These are phyloP conservation scores for Sericinus montela DNA, from an alignment of 2,888 invertebrate species.

Conservation along the genomic window DNA sequence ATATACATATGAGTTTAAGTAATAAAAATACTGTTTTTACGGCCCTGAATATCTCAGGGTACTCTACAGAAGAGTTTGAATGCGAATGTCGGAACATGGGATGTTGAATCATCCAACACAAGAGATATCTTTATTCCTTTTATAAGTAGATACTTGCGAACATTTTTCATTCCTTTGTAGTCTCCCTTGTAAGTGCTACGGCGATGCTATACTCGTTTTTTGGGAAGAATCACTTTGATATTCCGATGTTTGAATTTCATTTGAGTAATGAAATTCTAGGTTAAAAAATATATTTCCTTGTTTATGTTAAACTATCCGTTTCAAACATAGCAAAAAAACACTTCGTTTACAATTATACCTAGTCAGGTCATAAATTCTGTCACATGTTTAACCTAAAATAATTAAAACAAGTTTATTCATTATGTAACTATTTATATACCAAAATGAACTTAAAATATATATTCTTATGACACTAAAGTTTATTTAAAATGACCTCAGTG, in stretches of 20 bases:
- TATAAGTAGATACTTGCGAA: constrained; percentile 54
- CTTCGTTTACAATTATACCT: no score
- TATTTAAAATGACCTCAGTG: no score
- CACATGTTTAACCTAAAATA: no score
- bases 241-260: constrained; percentile 10
- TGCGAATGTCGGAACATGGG: constrained; percentile 42
- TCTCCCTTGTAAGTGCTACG: constrained; percentile 55
- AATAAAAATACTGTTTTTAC: constrained; percentile 12
- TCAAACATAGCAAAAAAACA: no score
- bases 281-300: not conserved
- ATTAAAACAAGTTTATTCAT: no score
- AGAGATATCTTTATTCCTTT: constrained; percentile 68
- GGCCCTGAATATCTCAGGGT: constrained; percentile 15
- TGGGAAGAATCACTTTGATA: constrained; percentile 14
- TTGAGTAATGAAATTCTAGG: constrained; percentile 2
- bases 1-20: no score
- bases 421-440: no score
- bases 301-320: no score
- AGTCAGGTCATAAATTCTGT: no score
- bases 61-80: constrained; percentile 38
- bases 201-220: constrained; percentile 35
- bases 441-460: no score
- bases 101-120: constrained; percentile 62
- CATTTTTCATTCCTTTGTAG: constrained; percentile 76
- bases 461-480: no score